These are phyloP conservation scores for Anodontia alba DNA, from an alignment of 2,888 invertebrate species.

Conservation along the genomic window DNA sequence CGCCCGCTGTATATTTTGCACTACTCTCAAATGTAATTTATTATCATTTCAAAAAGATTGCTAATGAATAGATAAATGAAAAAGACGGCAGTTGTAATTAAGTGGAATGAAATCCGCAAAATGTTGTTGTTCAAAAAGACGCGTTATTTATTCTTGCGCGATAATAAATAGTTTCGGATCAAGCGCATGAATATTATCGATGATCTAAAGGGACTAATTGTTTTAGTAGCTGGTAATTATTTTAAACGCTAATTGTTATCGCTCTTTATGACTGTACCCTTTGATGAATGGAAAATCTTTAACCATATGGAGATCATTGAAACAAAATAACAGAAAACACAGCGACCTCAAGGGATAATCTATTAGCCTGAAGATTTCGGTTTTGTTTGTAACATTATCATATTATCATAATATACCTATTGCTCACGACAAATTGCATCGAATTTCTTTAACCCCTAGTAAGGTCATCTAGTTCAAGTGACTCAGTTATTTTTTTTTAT, in stretches of 20 bases:
- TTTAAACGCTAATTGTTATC: slow-evolving; percentile 6
- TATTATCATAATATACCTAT: neutral
- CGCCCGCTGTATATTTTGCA: neutral
- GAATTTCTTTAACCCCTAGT: neutral
- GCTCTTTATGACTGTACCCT: neutral
- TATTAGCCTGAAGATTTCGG: neutral
- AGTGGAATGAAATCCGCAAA: slow-evolving; percentile 9
- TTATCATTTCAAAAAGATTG: slow-evolving; percentile 13
- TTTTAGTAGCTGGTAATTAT: slow-evolving; percentile 5
- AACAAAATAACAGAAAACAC: neutral
- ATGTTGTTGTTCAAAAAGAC: neutral
- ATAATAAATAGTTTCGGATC: slow-evolving; percentile 21
- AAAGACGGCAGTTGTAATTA: neutral
- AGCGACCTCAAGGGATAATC: neutral
- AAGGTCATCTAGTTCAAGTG: too few relatives aligned
- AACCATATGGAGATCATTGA: neutral
- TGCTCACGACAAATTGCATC: slow-evolving; percentile 2
- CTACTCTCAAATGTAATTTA: slow-evolving; percentile 9
- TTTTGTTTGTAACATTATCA: too few relatives aligned
- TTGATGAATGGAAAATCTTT: slow-evolving; percentile 5
- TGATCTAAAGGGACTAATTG: slow-evolving; percentile 16
- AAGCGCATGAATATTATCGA: slow-evolving; percentile 7
- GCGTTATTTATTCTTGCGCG: slow-evolving; percentile 16
- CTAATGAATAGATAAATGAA: slow-evolving; percentile 9
- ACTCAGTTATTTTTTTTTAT: too few relatives aligned